phyloP scores from a whole-genome alignment of 2,113 vertebrate genomes.

The Campylomormyrus tamandua region DNA sequence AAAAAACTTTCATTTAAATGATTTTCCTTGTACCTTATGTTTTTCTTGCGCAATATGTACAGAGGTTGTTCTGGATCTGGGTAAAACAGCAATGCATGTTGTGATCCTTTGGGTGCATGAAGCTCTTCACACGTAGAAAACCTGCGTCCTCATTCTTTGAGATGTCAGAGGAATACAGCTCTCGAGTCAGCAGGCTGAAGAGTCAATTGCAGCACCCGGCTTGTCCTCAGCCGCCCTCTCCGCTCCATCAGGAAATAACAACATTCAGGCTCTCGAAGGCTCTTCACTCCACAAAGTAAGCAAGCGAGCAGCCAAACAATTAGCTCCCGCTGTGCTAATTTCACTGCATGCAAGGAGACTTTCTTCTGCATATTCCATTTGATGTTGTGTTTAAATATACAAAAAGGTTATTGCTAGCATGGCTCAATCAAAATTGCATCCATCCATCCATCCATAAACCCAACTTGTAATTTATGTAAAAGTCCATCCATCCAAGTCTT shows the following conservation, averaged over 20 bases:
- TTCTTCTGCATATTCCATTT: neutral
- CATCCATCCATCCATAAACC: neutral
- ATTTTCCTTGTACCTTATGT: neutral
- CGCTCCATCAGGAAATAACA: neutral
- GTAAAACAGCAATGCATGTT: neutral
- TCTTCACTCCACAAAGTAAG: neutral
- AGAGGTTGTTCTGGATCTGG: neutral
- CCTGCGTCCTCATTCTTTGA: neutral
- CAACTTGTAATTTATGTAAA: neutral
- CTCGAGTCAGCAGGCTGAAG: neutral
- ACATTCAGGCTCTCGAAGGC: neutral
- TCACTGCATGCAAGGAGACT: neutral
- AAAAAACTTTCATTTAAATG: neutral
- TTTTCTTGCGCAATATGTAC: neutral
- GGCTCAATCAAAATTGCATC: neutral
- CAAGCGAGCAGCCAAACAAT: neutral
- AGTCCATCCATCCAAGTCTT: neutral
- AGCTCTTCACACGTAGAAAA: neutral
- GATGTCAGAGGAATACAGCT: neutral
- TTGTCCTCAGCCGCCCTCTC: neutral
- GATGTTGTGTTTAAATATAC: neutral
- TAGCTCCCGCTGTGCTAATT: neutral
- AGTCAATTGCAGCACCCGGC: neutral
- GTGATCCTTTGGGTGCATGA: neutral
- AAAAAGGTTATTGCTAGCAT: neutral